Base-by-base conservation (phyloP, 2,797 vertebrate genomes). In the Scolopax bukidnonensis region DNA sequence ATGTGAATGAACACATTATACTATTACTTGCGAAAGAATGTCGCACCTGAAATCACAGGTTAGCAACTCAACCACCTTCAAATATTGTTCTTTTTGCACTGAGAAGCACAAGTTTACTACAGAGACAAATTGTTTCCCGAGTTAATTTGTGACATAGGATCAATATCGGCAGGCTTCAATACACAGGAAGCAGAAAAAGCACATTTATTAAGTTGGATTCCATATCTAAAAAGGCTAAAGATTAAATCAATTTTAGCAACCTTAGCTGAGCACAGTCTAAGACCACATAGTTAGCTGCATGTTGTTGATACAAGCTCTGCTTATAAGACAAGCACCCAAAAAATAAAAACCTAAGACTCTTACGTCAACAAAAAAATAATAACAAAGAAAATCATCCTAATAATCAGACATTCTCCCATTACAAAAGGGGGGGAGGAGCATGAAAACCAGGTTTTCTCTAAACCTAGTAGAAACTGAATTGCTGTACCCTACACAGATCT, bases 1-100 rank as follows among this genome's bases (percentile, higher is more conserved):
- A 32, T 0, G 0, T 5, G 18, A 68, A 63, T 12, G 25, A 90
- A 74, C 20, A n/a, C 27, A 32, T 51, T 74, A 24, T 9, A 4
- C 8, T 40, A n/a, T 57, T 23, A 11, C 21, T 20, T 18, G 12
- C 27, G 17, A 76, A 83, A 77, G 15, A 48, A 80, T 19, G 12
- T 1, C 4, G 48, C 38, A 21, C 23, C 73, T 18, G 30, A 77
- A 87, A 33, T 64, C 60, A 41, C 45, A 75, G 24, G 24, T 68
- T 28, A 43, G 15, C 71, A 71, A 38, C 48, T 64, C 68, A 30
- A 14, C 16, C 53, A 50, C 65, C 69, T 63, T 38, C 28, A 7
- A 89, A 33, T 5, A 33, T 14, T 47, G 23, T 1, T 84, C n/a
- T 21, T 73, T 79, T 28, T 30, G 50, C 30, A 59, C 15, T 2